Evolutionary conservation across 1,140 invertebrate genomes (phyloP).

Genomic region (Drosophila varians): DNA sequence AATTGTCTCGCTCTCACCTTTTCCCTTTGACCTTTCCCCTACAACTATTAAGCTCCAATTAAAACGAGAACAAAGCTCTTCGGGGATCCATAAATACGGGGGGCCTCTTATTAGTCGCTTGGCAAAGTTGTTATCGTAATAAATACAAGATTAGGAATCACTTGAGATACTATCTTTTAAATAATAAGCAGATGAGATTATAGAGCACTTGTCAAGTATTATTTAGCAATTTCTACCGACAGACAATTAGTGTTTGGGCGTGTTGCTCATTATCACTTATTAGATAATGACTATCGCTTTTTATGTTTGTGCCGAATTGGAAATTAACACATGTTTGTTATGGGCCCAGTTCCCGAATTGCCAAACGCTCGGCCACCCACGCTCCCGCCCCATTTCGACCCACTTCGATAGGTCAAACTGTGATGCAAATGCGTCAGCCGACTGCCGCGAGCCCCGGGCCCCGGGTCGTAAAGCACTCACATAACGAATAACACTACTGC

Average conservation of each 20-base stretch:
- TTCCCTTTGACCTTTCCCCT: background rate
- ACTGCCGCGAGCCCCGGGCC: background rate
- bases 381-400: background rate
- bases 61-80: constrained; percentile 3
- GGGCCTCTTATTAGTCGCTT: constrained; percentile 17
- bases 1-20: background rate
- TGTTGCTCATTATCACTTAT: constrained; percentile 1
- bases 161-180: background rate
- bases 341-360: background rate
- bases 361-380: constrained; percentile 1
- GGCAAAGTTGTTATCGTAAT: constrained; percentile 20
- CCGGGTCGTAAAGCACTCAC: background rate
- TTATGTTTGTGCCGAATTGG: background rate
- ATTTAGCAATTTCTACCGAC: background rate
- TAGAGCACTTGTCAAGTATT: background rate
- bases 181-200: background rate
- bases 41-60: constrained; percentile 9
- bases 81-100: background rate
- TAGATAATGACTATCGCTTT: constrained; percentile 1
- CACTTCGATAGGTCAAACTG: constrained; percentile 43
- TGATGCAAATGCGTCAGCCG: constrained; percentile 39
- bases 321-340: constrained; percentile 22
- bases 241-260: background rate
- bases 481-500: constrained; percentile 1
- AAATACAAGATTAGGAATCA: constrained; percentile 19